phyloP scores from a whole-genome alignment of 2,888 invertebrate genomes.

The Antheraea assamensis region DNA sequence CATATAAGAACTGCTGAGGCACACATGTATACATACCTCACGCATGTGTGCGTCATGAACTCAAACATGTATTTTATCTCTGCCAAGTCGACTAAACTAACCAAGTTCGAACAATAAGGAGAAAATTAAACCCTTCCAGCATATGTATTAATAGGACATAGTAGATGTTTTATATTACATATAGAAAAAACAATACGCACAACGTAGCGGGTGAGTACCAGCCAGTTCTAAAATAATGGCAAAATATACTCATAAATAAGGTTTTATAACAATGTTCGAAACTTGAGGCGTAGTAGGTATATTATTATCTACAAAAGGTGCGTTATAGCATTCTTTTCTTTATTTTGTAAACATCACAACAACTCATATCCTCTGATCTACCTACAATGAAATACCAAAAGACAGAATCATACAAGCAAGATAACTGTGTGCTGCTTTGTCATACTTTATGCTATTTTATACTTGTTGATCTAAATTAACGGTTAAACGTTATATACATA shows the following conservation, averaged over 20 bases:
- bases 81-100: too few species aligned
- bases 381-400: slow-evolving; percentile 7
- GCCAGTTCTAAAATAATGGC: not conserved
- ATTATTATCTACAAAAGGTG: not conserved
- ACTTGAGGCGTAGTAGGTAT: not conserved
- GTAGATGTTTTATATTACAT: too few species aligned
- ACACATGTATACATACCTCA: too few species aligned
- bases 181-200: too few species aligned
- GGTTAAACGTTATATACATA: not conserved
- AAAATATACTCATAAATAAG: not conserved
- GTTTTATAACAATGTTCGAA: not conserved
- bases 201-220: too few species aligned
- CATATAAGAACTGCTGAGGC: too few species aligned
- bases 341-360: slow-evolving; percentile 11
- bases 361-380: not conserved
- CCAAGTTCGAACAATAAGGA: too few species aligned
- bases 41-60: too few species aligned
- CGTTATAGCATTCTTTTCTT: slow-evolving; percentile 10
- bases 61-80: too few species aligned
- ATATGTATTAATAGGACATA: too few species aligned
- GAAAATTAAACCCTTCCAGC: too few species aligned
- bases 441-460: not conserved
- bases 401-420: slow-evolving; percentile 6
- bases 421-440: not conserved
- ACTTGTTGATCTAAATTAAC: not conserved